Evolutionary conservation across 2,888 invertebrate genomes (phyloP), one percentile per base, ranked within the genome.

Genomic region (Drosophila monieri): DNA sequence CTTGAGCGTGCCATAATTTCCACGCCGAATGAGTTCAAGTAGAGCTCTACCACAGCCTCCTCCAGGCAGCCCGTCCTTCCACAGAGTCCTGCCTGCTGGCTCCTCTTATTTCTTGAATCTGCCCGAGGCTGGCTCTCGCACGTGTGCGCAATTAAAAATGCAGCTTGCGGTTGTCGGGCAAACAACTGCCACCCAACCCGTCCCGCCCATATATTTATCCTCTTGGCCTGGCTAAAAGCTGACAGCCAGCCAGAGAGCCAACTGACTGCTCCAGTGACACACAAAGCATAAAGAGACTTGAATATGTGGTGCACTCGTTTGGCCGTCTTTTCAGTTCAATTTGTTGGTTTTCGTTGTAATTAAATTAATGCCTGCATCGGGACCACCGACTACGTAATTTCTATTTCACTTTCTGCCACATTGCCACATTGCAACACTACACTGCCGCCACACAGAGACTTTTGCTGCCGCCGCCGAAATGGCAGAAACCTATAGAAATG

Each of bases 81-180:
- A 21, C 18, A 10, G 23, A 18, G 51, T 15, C 44, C 21, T 27
- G n/a, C 53, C 35, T 14, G n/a, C n/a, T 35, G 35, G 69, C 55
- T 66, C 53, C 14, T 39, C 12, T 37, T 12, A 15, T 60, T 51
- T 54, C 46, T 55, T 61, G 48, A 64, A 27, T 43, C 43, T 48
- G 21, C 61, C 58, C 52, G 68, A 55, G 18, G 23, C 61, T 48
- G 23, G 27, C 44, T 65, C 76, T 65, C 76, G 85, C 87, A 87
- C 88, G 87, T 81, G 78, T 80, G 85, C 81, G 72, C 87, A 81
- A 81, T 81, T 81, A 81, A 78, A 81, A 81, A 85, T 85, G 81
- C 81, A 87, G 81, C 85, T 87, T 87, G 81, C 85, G 87, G 80
- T 86, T 83, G 84, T 77, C 73, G 85, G 78, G 59, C 81, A 80